A percentile compares a stretch with the other conserved stretches of the same genome.
Evolutionary conservation across 2,888 invertebrate species (phyloP).

Genomic region (Muscina levida): DNA sequence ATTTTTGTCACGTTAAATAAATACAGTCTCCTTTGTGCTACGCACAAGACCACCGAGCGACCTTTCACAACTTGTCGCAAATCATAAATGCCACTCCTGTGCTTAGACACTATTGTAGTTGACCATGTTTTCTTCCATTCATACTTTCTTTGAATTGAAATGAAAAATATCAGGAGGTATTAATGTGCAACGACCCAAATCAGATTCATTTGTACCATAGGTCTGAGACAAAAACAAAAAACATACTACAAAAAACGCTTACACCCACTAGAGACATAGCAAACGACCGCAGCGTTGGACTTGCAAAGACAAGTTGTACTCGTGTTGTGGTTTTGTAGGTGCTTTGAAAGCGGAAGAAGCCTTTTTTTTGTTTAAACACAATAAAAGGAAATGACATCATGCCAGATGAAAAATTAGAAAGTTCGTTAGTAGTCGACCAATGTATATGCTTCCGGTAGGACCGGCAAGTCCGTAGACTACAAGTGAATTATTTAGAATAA

Average conservation of each 20-base stretch:
- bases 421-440: too few species aligned
- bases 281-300: conserved; percentile 52
- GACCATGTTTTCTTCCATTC: conserved; percentile 29
- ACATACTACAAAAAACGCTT: conserved; percentile 1
- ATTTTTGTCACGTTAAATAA: conserved; percentile 9
- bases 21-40: not conserved
- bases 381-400: conserved; percentile 45
- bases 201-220: conserved; percentile 65
- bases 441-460: too few species aligned
- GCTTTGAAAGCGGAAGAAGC: conserved; percentile 54
- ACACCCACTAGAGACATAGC: not conserved
- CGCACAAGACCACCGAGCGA: not conserved
- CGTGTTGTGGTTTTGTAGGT: conserved; percentile 19
- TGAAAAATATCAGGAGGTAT: conserved; percentile 59
- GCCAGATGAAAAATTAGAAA: too few species aligned
- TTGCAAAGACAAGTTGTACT: conserved; percentile 5
- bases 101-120: conserved; percentile 32
- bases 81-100: conserved; percentile 13
- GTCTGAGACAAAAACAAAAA: conserved; percentile 30
- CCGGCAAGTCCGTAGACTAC: too few species aligned
- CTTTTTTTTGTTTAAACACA: conserved; percentile 47
- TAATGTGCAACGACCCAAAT: conserved; percentile 68
- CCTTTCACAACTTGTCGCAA: conserved; percentile 14
- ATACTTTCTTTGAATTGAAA: conserved; percentile 48
- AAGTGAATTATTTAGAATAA: too few species aligned